Conservation (phyloP, 2,113 vertebrate genomes). For the Otus sunia region DNA sequence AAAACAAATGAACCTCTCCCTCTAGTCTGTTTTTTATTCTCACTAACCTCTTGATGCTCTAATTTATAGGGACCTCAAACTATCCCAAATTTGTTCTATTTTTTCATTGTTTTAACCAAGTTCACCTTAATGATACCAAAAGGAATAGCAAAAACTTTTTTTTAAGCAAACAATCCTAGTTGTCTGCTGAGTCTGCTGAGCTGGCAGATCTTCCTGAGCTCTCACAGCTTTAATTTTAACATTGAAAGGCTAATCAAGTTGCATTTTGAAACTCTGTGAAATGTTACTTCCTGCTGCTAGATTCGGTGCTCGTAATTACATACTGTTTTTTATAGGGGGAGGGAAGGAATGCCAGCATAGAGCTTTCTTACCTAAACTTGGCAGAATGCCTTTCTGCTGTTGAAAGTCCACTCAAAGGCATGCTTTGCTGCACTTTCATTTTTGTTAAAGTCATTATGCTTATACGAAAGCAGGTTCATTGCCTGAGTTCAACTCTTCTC, state of each 20-base stretch:
- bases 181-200: constrained; percentile 32
- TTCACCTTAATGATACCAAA: neutral
- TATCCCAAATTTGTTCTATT: neutral
- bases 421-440: neutral
- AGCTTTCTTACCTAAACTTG: neutral
- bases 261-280: constrained; percentile 21
- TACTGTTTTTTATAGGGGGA: neutral
- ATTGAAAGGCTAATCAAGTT: constrained; percentile 29
- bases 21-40: neutral
- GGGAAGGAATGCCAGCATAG: neutral
- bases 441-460: neutral
- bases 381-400: neutral
- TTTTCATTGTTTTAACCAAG: constrained; percentile 5
- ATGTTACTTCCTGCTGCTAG: neutral
- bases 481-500: neutral
- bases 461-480: neutral
- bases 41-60: neutral
- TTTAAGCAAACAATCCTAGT: neutral
- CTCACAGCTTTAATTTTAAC: constrained; percentile 36
- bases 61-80: neutral
- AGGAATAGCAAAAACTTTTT: neutral
- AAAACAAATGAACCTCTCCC: neutral
- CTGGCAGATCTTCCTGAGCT: neutral
- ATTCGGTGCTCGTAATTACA: neutral
- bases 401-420: neutral